Conservation (phyloP, 1,140 invertebrate species). For the silkworm (Bombyx mori) region ASM3026992v2 NC_085127.1:13110001-13110500, state of each 20-base stretch:
- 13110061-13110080: slow-evolving; percentile 20
- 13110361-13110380: slow-evolving; percentile 15
- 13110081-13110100: slow-evolving; percentile 24
- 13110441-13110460: not conserved
- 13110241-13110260: slow-evolving; percentile 36
- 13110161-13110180: slow-evolving; percentile 14
- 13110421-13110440: not conserved
- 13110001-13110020: slow-evolving; percentile 52
- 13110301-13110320: slow-evolving; percentile 30
- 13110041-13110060: slow-evolving; percentile 30
- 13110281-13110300: slow-evolving; percentile 42
- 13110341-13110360: no score
- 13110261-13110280: slow-evolving; percentile 26
- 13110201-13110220: slow-evolving; percentile 25
- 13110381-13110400: slow-evolving; percentile 9
- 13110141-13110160: not conserved
- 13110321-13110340: not conserved
- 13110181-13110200: slow-evolving; percentile 21
- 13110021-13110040: slow-evolving; percentile 53
- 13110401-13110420: not conserved
- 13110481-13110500: no score
- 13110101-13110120: slow-evolving; percentile 17
- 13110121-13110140: slow-evolving; percentile 23
- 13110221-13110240: slow-evolving; percentile 35
- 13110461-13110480: not conserved